Evolutionary conservation across 1,140 invertebrate genomes (phyloP).

Genomic region (Colletes latitarsis): DNA sequence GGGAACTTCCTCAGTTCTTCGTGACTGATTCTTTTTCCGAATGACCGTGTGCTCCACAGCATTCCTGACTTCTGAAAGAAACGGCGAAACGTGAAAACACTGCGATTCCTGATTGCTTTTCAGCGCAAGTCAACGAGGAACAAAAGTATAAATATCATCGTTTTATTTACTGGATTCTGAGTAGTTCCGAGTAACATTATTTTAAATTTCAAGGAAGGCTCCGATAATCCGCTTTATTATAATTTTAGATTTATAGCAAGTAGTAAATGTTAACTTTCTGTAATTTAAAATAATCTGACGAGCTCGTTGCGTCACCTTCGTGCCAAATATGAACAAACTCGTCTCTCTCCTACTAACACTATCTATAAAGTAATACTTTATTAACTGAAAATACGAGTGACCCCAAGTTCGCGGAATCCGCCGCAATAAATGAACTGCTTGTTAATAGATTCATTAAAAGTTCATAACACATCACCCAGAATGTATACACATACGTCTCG

Average conservation of each 20-base stretch:
- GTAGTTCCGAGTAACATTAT: too few species aligned
- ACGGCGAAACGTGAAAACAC: conserved; percentile 21
- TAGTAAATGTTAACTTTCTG: too few species aligned
- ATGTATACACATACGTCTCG: neutral
- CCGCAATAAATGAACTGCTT: neutral
- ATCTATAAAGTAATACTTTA: neutral
- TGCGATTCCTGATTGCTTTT: neutral
- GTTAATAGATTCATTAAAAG: conserved; percentile 9
- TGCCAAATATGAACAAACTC: neutral
- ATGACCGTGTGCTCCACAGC: conserved; percentile 30
- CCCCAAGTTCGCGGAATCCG: conserved; percentile 24
- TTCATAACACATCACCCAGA: neutral
- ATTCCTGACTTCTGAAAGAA: conserved; percentile 47
- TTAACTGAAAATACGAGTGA: conserved; percentile 22
- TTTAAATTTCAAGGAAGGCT: too few species aligned
- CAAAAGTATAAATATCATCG: neutral
- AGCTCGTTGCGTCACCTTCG: too few species aligned
- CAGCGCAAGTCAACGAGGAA: too few species aligned
- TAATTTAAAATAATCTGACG: too few species aligned
- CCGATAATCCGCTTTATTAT: too few species aligned
- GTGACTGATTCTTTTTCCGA: conserved; percentile 39
- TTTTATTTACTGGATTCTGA: neutral
- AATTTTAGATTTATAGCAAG: too few species aligned
- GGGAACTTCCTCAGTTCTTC: conserved; percentile 17
- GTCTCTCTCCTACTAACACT: neutral